A percentile compares a stretch with the other conserved stretches of the same genome.
These are phyloP conservation scores for Carassius auratus DNA, from an alignment of 2,113 vertebrate species.

Conservation along the genomic window DNA sequence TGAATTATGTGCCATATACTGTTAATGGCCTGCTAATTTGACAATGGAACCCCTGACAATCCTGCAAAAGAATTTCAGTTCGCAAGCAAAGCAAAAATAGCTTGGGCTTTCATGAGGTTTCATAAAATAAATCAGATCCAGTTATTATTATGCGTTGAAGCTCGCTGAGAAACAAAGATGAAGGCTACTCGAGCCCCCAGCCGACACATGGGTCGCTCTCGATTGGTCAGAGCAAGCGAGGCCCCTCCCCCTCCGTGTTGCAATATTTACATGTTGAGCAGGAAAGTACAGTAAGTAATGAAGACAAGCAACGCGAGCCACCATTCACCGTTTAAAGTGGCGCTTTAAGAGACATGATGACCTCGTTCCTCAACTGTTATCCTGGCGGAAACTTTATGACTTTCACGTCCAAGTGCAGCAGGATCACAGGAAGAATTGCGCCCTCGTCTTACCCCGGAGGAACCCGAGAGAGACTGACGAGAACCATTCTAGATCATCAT, in stretches of 20 bases:
- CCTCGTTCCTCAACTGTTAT: conserved; percentile 65
- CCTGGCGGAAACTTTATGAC: conserved; percentile 59
- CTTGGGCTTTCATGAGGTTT: neutral
- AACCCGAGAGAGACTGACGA: conserved; percentile 59
- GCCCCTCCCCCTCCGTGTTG: conserved; percentile 71
- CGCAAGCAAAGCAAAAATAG: neutral
- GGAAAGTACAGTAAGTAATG: conserved; percentile 70
- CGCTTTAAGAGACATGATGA: conserved; percentile 57
- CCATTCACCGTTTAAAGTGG: conserved; percentile 52
- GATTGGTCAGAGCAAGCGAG: conserved; percentile 80
- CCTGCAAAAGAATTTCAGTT: neutral
- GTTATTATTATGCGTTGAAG: neutral
- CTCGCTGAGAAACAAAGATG: neutral
- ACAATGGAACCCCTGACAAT: neutral
- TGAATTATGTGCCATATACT: conserved; percentile 29
- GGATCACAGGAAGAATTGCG: conserved; percentile 62
- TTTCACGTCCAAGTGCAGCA: conserved; percentile 65
- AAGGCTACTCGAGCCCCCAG: neutral
- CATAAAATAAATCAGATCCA: neutral
- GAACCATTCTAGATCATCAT: conserved; percentile 58
- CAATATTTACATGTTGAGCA: conserved; percentile 77
- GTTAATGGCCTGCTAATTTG: conserved; percentile 29
- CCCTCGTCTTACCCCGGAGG: conserved; percentile 64
- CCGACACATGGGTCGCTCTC: conserved; percentile 56
- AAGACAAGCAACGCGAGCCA: conserved; percentile 60